Base-by-base conservation (phyloP, 1,140 invertebrate species). In the Parasteatoda tepidariorum region DNA sequence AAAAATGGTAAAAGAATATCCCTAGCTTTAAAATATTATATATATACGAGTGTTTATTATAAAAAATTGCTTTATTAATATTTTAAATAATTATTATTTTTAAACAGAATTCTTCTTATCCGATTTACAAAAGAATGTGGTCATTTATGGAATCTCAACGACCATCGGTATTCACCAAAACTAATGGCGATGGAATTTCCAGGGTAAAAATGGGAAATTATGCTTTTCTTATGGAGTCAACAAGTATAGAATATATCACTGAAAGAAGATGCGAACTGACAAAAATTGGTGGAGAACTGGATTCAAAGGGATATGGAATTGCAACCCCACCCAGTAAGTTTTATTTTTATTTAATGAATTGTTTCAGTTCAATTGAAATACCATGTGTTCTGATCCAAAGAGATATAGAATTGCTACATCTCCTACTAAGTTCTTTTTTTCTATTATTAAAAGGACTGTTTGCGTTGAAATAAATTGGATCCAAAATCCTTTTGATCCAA, bases 101-200 rank as follows among this genome's bases (percentile, higher is more conserved):
- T 48, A 4, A n/a, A n/a, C 87, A 96, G 94, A 95, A 96, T 88
- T 97, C 95, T 18, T 96, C 95, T 89, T 95, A 97, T 87, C 94
- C 95, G 0, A 91, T 92, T 0, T 96, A 95, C 87, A 91, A 92
- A 88, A 89, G 90, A 81, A 95, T 98, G 94, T 95, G 93, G 92
- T 91, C 93, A 15, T 92, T 94, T 62, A 99, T 96, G 95, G 91
- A 91, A 71, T 91, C 93, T 22, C 91, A 93, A 0, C 91, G 93
- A 62, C 95, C 96, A 0, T 92, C 92, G 0, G 95, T 97, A 0
- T 97, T 96, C 86, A 93, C 94, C 0, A 91, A 91, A 30, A 92
- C 88, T 26, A 97, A 96, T 85, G 90, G 92, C n/a, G 95, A 96
- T 88, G 97, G 97, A 1, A 94, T 97, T 0, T 92, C 94, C 85